phyloP scores from a whole-genome alignment of 2,113 vertebrate species.

The Xiphorhynchus elegans region DNA sequence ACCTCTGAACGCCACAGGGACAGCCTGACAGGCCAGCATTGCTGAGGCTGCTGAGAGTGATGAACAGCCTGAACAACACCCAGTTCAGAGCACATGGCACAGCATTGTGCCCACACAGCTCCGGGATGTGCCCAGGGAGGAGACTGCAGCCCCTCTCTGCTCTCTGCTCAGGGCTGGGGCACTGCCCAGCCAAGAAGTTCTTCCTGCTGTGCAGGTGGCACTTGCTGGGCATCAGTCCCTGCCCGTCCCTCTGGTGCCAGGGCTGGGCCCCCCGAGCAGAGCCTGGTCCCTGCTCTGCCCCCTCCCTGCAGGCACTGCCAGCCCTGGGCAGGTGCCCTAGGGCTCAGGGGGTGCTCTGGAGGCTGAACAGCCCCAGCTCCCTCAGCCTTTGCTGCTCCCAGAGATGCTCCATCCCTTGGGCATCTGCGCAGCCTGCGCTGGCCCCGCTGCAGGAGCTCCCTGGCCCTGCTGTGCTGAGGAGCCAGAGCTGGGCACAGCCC shows the following conservation, averaged over 20 bases:
- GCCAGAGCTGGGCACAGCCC: not conserved
- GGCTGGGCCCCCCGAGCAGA: not conserved
- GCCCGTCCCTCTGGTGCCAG: not conserved
- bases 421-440: too few relatives aligned
- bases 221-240: not conserved
- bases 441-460: not conserved
- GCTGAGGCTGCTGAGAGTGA: not conserved
- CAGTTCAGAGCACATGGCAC: not conserved
- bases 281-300: not conserved
- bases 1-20: rapidly evolving
- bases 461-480: not conserved
- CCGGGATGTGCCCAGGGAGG: not conserved
- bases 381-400: not conserved
- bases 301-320: not conserved
- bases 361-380: not conserved
- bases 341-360: not conserved
- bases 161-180: not conserved
- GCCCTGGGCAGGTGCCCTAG: not conserved
- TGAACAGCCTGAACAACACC: not conserved
- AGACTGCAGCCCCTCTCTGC: not conserved
- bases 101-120: not conserved
- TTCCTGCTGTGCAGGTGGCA: not conserved
- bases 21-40: rapidly evolving
- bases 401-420: not conserved
- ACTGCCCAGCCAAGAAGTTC: not conserved